These are phyloP conservation scores for Lasioglossum pauxillum DNA, from an alignment of 2,888 invertebrate species.

Conservation along the genomic window DNA sequence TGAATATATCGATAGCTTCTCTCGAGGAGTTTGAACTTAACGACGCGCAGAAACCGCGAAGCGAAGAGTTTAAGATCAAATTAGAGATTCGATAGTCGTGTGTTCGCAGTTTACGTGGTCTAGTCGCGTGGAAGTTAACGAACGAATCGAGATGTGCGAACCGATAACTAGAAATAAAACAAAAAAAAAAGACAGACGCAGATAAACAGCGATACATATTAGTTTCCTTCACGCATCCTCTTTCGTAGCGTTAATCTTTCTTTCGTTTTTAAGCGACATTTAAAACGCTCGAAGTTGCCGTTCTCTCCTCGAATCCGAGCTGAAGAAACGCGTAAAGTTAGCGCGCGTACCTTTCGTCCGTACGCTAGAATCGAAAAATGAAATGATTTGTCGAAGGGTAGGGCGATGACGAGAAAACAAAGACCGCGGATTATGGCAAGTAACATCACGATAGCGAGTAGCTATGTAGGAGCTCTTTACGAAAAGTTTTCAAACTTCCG, in stretches of 20 bases:
- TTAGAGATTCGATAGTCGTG: constrained; percentile 12
- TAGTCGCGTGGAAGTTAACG: constrained; percentile 15
- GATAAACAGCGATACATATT: not conserved
- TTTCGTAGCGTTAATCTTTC: constrained; percentile 13
- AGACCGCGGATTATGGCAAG: constrained; percentile 64
- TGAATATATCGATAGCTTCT: constrained; percentile 22
- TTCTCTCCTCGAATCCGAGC: constrained; percentile 19
- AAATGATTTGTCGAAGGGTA: constrained; percentile 9
- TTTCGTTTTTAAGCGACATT: constrained; percentile 23
- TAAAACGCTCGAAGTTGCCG: constrained; percentile 26
- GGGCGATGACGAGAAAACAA: constrained; percentile 31
- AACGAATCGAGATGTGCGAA: constrained; percentile 27
- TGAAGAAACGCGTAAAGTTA: constrained; percentile 41
- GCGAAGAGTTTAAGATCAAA: constrained; percentile 17
- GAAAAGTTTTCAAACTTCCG: constrained; percentile 71
- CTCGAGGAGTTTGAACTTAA: constrained; percentile 16
- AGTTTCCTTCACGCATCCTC: constrained; percentile 7
- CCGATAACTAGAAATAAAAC: not conserved
- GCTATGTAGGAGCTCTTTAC: constrained; percentile 61
- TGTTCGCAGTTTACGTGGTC: constrained; percentile 1
- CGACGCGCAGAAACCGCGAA: constrained; percentile 22
- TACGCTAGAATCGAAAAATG: constrained; percentile 30
- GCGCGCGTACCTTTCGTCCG: constrained; percentile 15
- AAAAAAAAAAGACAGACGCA: not conserved
- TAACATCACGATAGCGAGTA: constrained; percentile 64